Evolutionary conservation across 2,888 invertebrate species (phyloP).

Genomic region (Aquatica leii): DNA sequence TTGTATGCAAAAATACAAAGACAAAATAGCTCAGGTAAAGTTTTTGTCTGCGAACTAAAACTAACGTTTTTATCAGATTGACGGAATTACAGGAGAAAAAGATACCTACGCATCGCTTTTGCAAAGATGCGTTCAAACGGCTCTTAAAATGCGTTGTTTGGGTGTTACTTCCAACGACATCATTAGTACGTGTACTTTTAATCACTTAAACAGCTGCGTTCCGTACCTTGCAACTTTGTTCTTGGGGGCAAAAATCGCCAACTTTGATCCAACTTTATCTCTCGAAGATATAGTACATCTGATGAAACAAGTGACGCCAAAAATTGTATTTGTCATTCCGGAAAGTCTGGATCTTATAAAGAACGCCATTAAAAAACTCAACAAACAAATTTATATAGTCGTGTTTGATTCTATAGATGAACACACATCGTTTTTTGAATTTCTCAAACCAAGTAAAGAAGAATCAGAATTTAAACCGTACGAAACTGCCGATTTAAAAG

Average conservation of each 20-base stretch:
- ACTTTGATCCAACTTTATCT: slow-evolving; percentile 19
- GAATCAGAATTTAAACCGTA: slow-evolving; percentile 39
- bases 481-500: slow-evolving; percentile 21
- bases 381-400: neutral
- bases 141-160: slow-evolving; percentile 8
- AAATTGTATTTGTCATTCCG: slow-evolving; percentile 18
- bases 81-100: slow-evolving; percentile 19
- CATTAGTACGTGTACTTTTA: slow-evolving; percentile 15
- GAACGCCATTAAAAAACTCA: neutral
- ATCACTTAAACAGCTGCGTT: slow-evolving; percentile 15
- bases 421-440: slow-evolving; percentile 24
- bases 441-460: slow-evolving; percentile 11
- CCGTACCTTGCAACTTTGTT: slow-evolving; percentile 20
- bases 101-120: slow-evolving; percentile 17
- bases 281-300: slow-evolving; percentile 6
- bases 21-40: slow-evolving; percentile 51
- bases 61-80: slow-evolving; percentile 14
- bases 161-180: slow-evolving; percentile 17
- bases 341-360: slow-evolving; percentile 6
- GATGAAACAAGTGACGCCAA: slow-evolving; percentile 38
- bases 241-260: slow-evolving; percentile 7
- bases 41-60: neutral
- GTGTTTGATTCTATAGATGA: slow-evolving; percentile 17
- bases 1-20: slow-evolving; percentile 42
- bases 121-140: slow-evolving; percentile 14